Evolutionary conservation across 30 jellyfish, hydroid and myxozoan genomes (phyloP), one percentile per base, ranked within the genome.

Genomic region (Calvadosia cruxmelitensis): DNA sequence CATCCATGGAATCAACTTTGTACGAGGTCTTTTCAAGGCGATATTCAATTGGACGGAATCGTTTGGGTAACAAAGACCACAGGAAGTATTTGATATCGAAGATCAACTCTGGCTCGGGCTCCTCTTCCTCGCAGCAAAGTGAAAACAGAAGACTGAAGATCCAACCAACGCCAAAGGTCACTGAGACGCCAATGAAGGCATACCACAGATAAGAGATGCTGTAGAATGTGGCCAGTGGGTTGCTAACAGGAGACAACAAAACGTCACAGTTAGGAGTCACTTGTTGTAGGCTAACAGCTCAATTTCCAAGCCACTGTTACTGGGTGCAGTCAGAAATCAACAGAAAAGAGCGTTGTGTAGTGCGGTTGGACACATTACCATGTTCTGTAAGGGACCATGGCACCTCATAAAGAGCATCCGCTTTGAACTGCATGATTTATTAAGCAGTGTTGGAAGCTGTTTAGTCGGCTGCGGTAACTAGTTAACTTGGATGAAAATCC

Each of bases 121-220:
- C 88, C 15, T 80, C 83, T 27, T 80, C 64, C 52, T 80, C 96
- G 20, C 57, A 42, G 20, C 57, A 42, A 42, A 42, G 57, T 42
- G 57, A 42, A 30, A 71, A 62, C 36, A 89, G 29, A 74, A 80
- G 77, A 74, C 94, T 80, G 81, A 77, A 65, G 27, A 89, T 33
- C 24, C 84, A 85, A 29, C 98, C 98, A 61, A 92, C 91, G 57
- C 78, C 90, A 71, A 89, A 80, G 0, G 98, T 89, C 52, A 81
- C 66, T 48, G 86, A 64, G 33, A 89, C 64, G 1, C 98, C 98
- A 52, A 89, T 81, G 2, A 94, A 94, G 1, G 98, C 98, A 69
- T 89, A 89, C 98, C 98, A 89, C 48, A 89, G 84, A 49, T 89
- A 89, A 0, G 98, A 89, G 50, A 89, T 78, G 53, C 95, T 81